phyloP scores from a whole-genome alignment of 2,888 invertebrate species.

The Yponomeuta plumbellus region DNA sequence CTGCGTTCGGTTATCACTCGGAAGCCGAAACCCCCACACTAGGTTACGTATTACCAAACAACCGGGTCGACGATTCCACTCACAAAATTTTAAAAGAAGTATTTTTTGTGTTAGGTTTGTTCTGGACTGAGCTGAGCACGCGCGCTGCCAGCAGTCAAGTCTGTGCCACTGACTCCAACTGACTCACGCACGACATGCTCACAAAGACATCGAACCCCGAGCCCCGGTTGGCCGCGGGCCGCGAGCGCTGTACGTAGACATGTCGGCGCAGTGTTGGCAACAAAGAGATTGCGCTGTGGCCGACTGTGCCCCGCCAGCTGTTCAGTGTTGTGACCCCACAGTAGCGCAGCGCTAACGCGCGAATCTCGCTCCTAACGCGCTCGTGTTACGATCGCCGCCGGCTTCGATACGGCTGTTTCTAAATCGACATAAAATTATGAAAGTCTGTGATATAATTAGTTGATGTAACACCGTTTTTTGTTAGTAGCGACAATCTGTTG shows the following conservation, averaged over 20 bases:
- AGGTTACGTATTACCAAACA: background rate
- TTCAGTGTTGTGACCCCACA: conserved; percentile 60
- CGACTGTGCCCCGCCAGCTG: conserved; percentile 49
- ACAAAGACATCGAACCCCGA: conserved; percentile 8
- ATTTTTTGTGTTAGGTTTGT: background rate
- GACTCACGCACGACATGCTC: background rate
- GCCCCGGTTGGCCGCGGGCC: conserved; percentile 2
- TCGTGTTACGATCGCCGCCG: conserved; percentile 24
- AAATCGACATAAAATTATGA: background rate
- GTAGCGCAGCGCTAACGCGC: conserved; percentile 43
- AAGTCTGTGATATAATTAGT: background rate
- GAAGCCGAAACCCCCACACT: background rate
- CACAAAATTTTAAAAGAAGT: background rate
- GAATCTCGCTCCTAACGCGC: conserved; percentile 41
- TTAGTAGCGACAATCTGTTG: background rate
- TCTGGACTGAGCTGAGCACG: background rate
- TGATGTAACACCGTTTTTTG: background rate
- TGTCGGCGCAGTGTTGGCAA: conserved; percentile 27
- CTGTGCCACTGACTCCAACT: background rate
- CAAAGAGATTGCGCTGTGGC: conserved; percentile 45
- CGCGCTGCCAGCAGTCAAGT: background rate
- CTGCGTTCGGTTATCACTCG: background rate
- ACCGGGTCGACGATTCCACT: background rate
- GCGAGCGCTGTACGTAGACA: background rate
- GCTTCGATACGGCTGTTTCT: background rate